Evolutionary conservation across 2,113 vertebrate genomes (phyloP).

Genomic region (Gallinago jamesoni): DNA sequence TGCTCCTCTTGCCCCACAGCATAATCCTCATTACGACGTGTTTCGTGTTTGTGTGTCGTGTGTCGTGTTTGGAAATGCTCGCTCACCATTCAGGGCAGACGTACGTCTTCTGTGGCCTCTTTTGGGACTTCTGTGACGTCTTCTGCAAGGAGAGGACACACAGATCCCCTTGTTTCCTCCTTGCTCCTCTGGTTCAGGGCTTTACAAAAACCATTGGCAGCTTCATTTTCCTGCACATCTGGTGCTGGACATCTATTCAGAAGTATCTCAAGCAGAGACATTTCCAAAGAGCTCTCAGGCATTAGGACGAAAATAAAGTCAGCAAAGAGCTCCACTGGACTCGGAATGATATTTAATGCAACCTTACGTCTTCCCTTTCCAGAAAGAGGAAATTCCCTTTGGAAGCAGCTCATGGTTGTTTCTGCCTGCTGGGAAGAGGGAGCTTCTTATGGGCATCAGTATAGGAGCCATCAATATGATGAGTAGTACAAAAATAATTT

Average conservation of each 20-base stretch:
- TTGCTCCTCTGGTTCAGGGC: not conserved
- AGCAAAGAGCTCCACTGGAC: not conserved
- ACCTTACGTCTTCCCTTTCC: not conserved
- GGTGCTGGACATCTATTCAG: not conserved
- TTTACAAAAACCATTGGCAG: not conserved
- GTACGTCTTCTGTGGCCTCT: rapidly evolving
- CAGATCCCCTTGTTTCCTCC: not conserved
- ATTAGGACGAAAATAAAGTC: not conserved
- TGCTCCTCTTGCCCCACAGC: not conserved
- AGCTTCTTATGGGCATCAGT: not conserved
- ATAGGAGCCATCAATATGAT: not conserved
- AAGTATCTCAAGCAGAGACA: not conserved
- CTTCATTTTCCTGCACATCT: not conserved
- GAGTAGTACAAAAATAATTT: not conserved
- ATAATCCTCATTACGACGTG: rapidly evolving
- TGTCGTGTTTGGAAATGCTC: not conserved
- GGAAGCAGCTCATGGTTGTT: not conserved
- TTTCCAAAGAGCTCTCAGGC: not conserved
- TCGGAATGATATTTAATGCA: not conserved
- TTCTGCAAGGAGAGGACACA: not conserved
- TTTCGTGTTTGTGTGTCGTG: not conserved
- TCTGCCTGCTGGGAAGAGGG: not conserved
- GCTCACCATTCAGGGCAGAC: rapidly evolving
- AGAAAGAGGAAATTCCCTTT: not conserved
- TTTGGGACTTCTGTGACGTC: not conserved